Base-by-base conservation (phyloP, 2,797 vertebrate genomes). In the Carapus acus region DNA sequence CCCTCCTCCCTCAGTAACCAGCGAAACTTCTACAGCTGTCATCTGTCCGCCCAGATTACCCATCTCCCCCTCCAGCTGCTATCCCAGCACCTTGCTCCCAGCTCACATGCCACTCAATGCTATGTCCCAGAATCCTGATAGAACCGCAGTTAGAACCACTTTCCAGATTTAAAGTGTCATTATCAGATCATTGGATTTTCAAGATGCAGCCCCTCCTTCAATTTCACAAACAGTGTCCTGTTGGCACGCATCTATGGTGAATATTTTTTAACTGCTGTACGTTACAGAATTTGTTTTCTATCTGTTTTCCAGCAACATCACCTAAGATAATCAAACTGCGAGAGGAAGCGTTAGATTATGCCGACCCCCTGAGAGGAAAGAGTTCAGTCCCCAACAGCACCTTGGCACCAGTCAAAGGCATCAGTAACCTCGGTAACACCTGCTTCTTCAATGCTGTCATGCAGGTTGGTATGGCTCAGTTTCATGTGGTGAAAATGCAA, bases 391-490 rank as follows among this genome's bases (percentile, higher is more conserved):
- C 77, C 69, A 85, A 78, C 79, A 86, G 73, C 82, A 71, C 88
- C 38, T 79, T 91, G 38, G 76, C 91, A 59, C 88, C 93, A 37
- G 92, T 99, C 48, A 98, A 97, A 87, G 96, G 96, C 84, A 94
- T 98, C 73, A 93, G 82, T 58, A 98, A 98, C 83, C 88, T 98
- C 51, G 96, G 96, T 39, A 98, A 98, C 79, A 98, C 94, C 2
- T 99, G 96, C 82, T 99, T 99, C 87, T 98, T 99, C 83, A 99
- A 98, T 66, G 94, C 95, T 38, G 93, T 99, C 11, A 94, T 99
- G 91, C 96, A 99, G 92, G 96, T 97, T 81, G 81, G 86, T 72
- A 54, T 34, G 12, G 18, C 34, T 57, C n/a, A 17, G 1, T 44
- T 9, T 18, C 39, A 21, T 47, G 4, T 17, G 11, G 31, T 44